These are phyloP conservation scores for Micromys minutus DNA, from an alignment of 2,113 vertebrate species.

Conservation along the genomic window DNA sequence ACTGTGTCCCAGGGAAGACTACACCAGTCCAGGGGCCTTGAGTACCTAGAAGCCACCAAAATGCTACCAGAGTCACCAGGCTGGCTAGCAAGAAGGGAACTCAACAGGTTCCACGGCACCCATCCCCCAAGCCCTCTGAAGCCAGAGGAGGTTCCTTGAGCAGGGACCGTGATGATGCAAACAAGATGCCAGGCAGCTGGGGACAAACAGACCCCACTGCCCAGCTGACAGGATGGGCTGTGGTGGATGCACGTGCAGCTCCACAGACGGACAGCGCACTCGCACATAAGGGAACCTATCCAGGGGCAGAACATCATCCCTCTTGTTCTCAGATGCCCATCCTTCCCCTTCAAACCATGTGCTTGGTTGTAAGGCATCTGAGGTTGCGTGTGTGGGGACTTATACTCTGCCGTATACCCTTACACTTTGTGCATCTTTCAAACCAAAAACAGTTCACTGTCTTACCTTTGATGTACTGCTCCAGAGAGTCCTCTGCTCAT, in stretches of 20 bases:
- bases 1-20: background rate
- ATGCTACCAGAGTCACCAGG: background rate
- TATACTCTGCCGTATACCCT: no score
- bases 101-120: background rate
- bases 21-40: background rate
- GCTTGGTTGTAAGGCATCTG: background rate
- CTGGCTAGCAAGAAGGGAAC: background rate
- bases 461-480: background rate
- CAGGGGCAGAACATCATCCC: background rate
- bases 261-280: background rate
- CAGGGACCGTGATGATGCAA: background rate
- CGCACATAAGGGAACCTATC: rapidly evolving
- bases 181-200: background rate
- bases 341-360: background rate
- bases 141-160: background rate
- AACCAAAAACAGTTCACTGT: background rate
- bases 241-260: background rate
- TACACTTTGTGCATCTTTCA: background rate
- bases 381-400: background rate
- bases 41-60: background rate
- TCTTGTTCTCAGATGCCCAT: background rate
- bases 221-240: background rate
- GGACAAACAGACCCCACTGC: background rate
- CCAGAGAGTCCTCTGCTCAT: background rate
- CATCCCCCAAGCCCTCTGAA: no score